Evolutionary conservation across 2,113 vertebrate genomes (phyloP), one percentile per base, ranked within the genome.

Genomic region (Euleptes europaea): DNA sequence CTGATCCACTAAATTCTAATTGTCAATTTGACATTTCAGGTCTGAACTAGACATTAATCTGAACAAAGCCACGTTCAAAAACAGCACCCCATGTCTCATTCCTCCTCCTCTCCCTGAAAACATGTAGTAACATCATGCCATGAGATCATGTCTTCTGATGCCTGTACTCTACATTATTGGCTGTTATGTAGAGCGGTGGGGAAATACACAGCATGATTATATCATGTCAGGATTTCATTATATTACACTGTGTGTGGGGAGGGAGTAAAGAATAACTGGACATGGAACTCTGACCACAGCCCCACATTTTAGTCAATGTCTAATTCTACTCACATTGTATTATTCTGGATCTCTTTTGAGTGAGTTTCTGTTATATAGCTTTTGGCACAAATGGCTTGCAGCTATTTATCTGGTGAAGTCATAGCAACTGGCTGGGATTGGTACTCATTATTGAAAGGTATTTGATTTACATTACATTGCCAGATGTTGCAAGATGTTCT

Each of bases 1-100:
- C 35, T 86, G 80, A 90, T 69, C 54, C 54, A 88, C 92, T 26
- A 78, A 81, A 90, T 75, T 83, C 67, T 83, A 90, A 88, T 93
- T 92, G 89, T 78, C 77, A 90, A 60, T 79, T 78, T 2, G 81
- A 28, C 63, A 28, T 85, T 90, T 90, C 88, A 42, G 40, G 57
- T 35, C 17, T 51, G 11, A 49, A 26, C 15, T 9, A 40, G 33
- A 14, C 15, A 38, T 26, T 76, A 74, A 44, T n/a, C 54, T 15
- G n/a, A 83, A 33, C 17, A 17, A 38, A 13, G 26, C 7, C 42
- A 31, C 9, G 7, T 57, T 4, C 23, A 40, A 42, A 8, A 23
- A 28, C 38, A 21, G 5, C 60, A 17, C 17, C 17, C 17, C 11
- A 47, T 63, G 17, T 42, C 14, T n/a, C 23, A 1, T 12, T 28